phyloP scores from a whole-genome alignment of 2,888 invertebrate genomes.

The Linnaemya tessellans region DNA sequence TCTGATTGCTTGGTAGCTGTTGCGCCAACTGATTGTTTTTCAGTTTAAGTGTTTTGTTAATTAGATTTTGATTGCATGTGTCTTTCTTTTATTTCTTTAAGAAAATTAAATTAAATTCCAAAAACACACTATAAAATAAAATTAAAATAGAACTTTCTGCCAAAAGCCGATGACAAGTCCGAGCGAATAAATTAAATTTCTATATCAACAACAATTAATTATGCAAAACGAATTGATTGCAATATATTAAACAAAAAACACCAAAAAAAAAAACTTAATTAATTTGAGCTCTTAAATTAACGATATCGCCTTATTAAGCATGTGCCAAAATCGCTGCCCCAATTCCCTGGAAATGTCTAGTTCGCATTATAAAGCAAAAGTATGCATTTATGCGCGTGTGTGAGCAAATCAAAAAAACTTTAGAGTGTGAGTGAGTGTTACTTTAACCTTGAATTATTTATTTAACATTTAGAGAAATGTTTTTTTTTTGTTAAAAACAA shows the following conservation, averaged over 20 bases:
- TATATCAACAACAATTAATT: not conserved
- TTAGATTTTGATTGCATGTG: too few relatives aligned
- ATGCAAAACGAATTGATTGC: not conserved
- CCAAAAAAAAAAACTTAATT: not conserved
- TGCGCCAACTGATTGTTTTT: too few relatives aligned
- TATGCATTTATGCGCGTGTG: not conserved
- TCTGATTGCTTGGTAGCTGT: too few relatives aligned
- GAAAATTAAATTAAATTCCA: too few relatives aligned
- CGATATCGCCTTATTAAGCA: not conserved
- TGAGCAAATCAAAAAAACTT: too few relatives aligned
- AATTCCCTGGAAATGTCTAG: not conserved
- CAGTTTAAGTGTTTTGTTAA: too few relatives aligned
- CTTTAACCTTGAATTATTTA: slow-evolving; percentile 39
- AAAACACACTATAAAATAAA: too few relatives aligned
- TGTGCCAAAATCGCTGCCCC: not conserved
- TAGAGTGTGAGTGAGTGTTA: not conserved
- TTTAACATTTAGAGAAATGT: slow-evolving; percentile 29
- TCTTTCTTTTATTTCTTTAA: too few relatives aligned
- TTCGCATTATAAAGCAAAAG: not conserved
- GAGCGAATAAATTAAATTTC: too few relatives aligned
- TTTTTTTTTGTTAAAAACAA: slow-evolving; percentile 11
- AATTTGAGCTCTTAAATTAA: not conserved
- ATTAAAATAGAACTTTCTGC: too few relatives aligned
- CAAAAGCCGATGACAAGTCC: not conserved
- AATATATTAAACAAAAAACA: too few relatives aligned